Conservation (phyloP, 2,888 invertebrate species). For the Archips xylosteana region DNA sequence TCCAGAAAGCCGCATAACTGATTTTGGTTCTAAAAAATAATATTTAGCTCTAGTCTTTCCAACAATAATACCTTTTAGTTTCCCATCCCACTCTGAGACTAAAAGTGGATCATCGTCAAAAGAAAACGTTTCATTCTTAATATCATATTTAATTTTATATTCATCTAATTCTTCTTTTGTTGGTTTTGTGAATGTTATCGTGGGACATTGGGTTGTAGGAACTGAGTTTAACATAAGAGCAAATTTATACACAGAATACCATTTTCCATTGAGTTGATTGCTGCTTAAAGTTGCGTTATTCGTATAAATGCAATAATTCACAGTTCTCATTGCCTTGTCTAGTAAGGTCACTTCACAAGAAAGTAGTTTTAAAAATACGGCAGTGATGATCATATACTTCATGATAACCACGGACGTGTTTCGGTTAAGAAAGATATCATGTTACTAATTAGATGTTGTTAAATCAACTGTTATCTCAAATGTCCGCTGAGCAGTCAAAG, state of each 20-base stretch:
- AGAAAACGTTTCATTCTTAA: slow-evolving; percentile 1
- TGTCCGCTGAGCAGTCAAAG: neutral
- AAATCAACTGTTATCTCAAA: neutral
- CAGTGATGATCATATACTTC: neutral
- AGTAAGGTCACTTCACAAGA: neutral
- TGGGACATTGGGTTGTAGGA: neutral
- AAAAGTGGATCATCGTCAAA: slow-evolving; percentile 9
- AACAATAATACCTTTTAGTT: neutral
- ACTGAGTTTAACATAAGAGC: neutral
- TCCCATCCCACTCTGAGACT: neutral
- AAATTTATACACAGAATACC: slow-evolving; percentile 16
- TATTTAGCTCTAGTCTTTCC: neutral
- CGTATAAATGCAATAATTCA: neutral
- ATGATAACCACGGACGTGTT: neutral
- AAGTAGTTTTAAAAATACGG: neutral
- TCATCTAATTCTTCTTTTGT: slow-evolving; percentile 4
- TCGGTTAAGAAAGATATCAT: neutral
- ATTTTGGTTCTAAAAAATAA: slow-evolving; percentile 5
- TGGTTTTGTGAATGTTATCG: neutral
- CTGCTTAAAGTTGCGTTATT: neutral
- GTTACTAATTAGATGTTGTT: neutral
- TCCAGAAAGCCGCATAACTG: neutral
- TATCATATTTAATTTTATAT: slow-evolving; percentile 7
- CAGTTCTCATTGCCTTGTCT: slow-evolving; percentile 6
- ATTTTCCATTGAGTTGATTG: neutral